Conservation (phyloP, 2,888 invertebrate species). For the Icerya purchasi region DNA sequence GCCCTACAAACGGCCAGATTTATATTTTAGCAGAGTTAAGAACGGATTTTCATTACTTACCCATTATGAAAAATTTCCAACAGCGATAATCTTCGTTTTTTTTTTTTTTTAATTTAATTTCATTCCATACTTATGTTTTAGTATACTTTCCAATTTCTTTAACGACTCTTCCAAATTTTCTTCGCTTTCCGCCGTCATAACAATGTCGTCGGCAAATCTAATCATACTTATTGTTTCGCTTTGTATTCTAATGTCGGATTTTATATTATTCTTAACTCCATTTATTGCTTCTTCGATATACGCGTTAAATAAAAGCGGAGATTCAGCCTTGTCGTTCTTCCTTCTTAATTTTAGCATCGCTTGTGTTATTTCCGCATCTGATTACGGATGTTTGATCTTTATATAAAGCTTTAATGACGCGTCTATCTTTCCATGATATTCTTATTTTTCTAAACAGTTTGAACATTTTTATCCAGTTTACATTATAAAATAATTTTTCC, state of each 20-base stretch:
- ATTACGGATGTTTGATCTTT: neutral
- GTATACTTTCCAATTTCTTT: neutral
- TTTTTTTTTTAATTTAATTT: neutral
- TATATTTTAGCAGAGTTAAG: no score
- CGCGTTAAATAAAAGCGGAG: neutral
- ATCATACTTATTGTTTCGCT: neutral
- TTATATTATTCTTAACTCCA: neutral
- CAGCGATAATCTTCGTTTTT: no score
- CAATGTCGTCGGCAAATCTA: neutral
- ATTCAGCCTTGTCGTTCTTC: neutral
- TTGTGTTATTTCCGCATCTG: neutral
- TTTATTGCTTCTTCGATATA: neutral
- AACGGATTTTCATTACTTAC: no score
- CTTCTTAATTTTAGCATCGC: neutral
- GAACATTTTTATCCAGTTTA: neutral
- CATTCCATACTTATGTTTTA: neutral
- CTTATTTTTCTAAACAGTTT: neutral
- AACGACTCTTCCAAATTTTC: neutral
- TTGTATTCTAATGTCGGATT: neutral
- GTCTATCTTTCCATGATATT: neutral
- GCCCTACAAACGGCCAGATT: no score
- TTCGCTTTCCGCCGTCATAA: neutral
- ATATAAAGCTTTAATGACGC: neutral
- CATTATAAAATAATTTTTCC: no score
- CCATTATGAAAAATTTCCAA: no score